Base-by-base conservation (phyloP, 2,888 invertebrate species). In the Volucella inflata region DNA sequence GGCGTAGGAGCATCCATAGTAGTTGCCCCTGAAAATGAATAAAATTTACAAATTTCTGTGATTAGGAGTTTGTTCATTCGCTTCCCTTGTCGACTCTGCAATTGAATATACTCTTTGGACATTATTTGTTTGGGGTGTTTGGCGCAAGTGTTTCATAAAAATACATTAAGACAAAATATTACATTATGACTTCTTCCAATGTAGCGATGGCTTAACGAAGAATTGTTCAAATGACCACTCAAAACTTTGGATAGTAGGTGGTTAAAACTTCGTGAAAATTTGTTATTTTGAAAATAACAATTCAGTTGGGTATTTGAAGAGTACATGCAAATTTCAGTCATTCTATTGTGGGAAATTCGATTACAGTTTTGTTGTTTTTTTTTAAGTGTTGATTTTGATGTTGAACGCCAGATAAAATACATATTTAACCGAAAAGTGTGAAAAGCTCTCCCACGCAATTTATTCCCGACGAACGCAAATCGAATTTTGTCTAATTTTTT, bases 31-130 rank as follows among this genome's bases (percentile, higher is more conserved):
- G 55, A 70, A 12, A 17, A 62, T 14, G n/a, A 30, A 67, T 57
- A 53, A 55, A 84, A 72, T 72, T 70, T 70, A 75, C 65, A 75
- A 65, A 67, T 76, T 64, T 79, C 42, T 81, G 76, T 76, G 72
- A 80, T 81, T 81, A 81, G 72, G 67, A 40, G 51, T 59, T 81
- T 51, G 46, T 67, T 81, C 70, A 68, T 57, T 68, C 48, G 59
- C 70, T 17, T 44, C 21, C 51, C 51, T 16, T 17, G 10, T 50
- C 51, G 65, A 44, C 70, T 51, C 46, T 62, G 48, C 21, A 38
- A 38, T 57, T 17, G 71, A 36, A 57, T 50, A 67, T 55, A 44
- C 59, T 71, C 48, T 75, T 79, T 55, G 50, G 14, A 68, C 48
- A 40, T 36, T 48, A 16, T 57, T 67, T 36, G 12, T 36, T 10